These are phyloP conservation scores for Nemotelus pantherinus DNA, from an alignment of 2,888 invertebrate species.

Conservation along the genomic window DNA sequence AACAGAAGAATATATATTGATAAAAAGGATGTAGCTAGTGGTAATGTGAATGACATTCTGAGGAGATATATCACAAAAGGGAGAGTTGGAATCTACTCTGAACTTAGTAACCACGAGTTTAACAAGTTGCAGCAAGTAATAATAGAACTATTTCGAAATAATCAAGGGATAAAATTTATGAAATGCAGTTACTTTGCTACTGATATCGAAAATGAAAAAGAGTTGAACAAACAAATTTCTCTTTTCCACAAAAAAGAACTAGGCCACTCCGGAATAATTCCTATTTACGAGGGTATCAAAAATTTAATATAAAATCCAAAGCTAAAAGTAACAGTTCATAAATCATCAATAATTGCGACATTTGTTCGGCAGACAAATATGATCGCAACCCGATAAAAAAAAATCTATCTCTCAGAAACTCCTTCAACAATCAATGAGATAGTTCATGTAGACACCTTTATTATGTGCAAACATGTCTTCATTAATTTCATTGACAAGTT, in stretches of 20 bases:
- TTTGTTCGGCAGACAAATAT: neutral
- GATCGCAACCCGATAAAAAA: neutral
- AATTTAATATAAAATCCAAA: neutral
- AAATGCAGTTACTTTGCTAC: constrained; percentile 52
- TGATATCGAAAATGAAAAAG: constrained; percentile 45
- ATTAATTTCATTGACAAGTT: too few relatives aligned
- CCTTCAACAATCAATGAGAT: neutral
- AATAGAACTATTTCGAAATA: too few relatives aligned
- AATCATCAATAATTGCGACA: neutral
- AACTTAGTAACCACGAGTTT: neutral
- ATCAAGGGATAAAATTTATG: constrained; percentile 46
- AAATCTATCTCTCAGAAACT: neutral
- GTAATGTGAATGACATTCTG: neutral
- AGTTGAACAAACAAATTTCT: too few relatives aligned
- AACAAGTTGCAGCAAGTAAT: constrained; percentile 3
- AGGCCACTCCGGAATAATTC: too few relatives aligned
- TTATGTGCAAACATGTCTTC: neutral
- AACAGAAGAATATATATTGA: too few relatives aligned
- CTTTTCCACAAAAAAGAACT: too few relatives aligned
- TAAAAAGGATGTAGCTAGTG: neutral
- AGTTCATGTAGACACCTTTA: neutral
- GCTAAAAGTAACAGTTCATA: neutral
- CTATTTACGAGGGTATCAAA: neutral
- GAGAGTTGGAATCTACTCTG: neutral
- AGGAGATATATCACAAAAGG: neutral